phyloP scores from a whole-genome alignment of 2,888 invertebrate species.

The Litoditis marina region DNA sequence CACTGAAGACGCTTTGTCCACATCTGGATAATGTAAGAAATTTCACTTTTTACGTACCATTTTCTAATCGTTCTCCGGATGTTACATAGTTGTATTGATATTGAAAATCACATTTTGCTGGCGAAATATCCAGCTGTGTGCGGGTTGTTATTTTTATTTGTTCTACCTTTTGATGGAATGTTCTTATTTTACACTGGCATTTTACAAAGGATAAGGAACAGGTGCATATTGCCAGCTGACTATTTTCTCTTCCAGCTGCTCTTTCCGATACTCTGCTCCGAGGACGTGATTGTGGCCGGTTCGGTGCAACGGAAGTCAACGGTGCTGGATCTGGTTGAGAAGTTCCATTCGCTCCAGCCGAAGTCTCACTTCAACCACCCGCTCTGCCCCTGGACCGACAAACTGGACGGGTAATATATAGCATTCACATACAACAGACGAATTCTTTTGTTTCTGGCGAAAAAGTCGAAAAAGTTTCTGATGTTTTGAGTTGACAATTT shows the following conservation, averaged over 20 bases:
- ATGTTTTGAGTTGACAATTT: no score
- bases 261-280: conserved; percentile 45
- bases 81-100: no score
- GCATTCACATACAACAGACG: not conserved
- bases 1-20: conserved; percentile 26
- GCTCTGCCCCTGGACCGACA: conserved; percentile 6
- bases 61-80: not conserved
- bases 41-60: not conserved
- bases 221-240: not conserved
- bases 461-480: not conserved
- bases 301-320: conserved; percentile 41
- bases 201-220: not conserved
- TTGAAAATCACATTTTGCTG: no score
- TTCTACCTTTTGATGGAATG: no score
- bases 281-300: conserved; percentile 48
- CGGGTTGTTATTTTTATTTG: no score
- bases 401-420: conserved; percentile 5
- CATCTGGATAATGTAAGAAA: conserved; percentile 35
- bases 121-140: no score
- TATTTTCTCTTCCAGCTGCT: conserved; percentile 32
- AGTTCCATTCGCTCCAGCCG: conserved; percentile 25
- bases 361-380: conserved; percentile 13
- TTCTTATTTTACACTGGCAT: not conserved
- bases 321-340: conserved; percentile 47
- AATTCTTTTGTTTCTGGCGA: not conserved